Evolutionary conservation across 2,888 invertebrate species (phyloP).

Genomic region (Drosophila helvetica): DNA sequence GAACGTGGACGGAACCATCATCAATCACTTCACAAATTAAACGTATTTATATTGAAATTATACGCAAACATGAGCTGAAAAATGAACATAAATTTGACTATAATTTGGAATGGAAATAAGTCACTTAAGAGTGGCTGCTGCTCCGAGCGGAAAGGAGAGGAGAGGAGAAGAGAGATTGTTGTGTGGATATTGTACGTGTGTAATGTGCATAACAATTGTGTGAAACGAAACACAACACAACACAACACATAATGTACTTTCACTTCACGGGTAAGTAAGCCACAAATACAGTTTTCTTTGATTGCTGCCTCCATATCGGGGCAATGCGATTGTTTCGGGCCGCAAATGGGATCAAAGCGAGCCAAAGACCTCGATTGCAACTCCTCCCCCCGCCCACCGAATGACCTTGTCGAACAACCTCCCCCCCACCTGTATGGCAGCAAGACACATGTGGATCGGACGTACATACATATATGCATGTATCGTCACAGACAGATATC

Average conservation of each 20-base stretch:
- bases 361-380: conserved; percentile 40
- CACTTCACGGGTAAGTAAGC: conserved; percentile 70
- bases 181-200: conserved; percentile 31
- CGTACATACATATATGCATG: background rate
- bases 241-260: conserved; percentile 58
- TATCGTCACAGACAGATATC: background rate
- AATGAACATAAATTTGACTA: conserved; percentile 53
- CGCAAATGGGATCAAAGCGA: conserved; percentile 24
- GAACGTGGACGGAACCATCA: conserved; percentile 25
- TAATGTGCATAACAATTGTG: conserved; percentile 63
- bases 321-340: conserved; percentile 18
- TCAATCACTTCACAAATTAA: conserved; percentile 71
- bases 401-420: conserved; percentile 57
- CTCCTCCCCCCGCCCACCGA: conserved; percentile 12
- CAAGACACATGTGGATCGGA: conserved; percentile 1
- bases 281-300: conserved; percentile 39
- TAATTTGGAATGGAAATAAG: conserved; percentile 65
- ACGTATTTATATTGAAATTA: conserved; percentile 69
- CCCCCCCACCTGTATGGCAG: conserved; percentile 3
- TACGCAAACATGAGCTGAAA: conserved; percentile 57
- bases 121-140: conserved; percentile 42
- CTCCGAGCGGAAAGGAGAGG: background rate
- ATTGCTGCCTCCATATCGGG: conserved; percentile 7
- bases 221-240: conserved; percentile 50
- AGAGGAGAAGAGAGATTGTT: background rate